A percentile compares a stretch with the other conserved stretches of the same genome.
phyloP scores from a whole-genome alignment of 2,113 vertebrate species.

The Centropus bengalensis region DNA sequence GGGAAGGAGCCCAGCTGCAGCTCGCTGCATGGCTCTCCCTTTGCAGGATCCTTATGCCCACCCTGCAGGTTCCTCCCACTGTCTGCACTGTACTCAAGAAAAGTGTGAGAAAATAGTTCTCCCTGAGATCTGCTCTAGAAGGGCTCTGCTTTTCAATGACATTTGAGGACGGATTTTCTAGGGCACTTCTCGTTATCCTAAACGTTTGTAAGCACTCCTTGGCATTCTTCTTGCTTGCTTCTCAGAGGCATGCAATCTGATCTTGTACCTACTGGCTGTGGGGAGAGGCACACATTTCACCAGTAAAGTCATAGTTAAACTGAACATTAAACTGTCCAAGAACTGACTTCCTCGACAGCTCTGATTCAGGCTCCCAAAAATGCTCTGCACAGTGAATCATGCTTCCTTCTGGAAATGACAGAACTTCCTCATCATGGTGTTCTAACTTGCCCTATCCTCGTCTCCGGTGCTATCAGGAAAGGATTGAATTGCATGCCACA shows the following conservation, averaged over 20 bases:
- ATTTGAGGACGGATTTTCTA: constrained; percentile 35
- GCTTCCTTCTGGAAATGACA: constrained; percentile 84
- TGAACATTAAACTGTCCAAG: constrained; percentile 76
- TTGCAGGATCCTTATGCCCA: constrained; percentile 34
- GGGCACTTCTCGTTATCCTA: background rate
- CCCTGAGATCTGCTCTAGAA: background rate
- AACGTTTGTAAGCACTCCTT: background rate
- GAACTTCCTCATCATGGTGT: constrained; percentile 79
- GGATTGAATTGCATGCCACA: constrained; percentile 69
- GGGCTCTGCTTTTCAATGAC: background rate
- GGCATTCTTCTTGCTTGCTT: background rate
- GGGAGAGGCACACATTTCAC: constrained; percentile 20
- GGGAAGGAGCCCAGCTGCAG: constrained; percentile 33
- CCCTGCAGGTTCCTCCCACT: constrained; percentile 53
- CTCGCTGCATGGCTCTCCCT: background rate
- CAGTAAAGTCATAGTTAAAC: constrained; percentile 66
- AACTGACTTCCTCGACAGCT: constrained; percentile 82
- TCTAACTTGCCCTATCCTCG: constrained; percentile 72
- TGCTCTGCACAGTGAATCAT: constrained; percentile 76
- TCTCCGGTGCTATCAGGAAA: constrained; percentile 78
- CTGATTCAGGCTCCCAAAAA: constrained; percentile 83
- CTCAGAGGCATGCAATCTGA: background rate
- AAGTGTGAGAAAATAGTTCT: constrained; percentile 46
- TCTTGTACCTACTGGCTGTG: background rate
- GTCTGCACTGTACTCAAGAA: background rate